phyloP scores from a whole-genome alignment of 2,888 invertebrate genomes.

The Cremastobaeus sp. region DNA sequence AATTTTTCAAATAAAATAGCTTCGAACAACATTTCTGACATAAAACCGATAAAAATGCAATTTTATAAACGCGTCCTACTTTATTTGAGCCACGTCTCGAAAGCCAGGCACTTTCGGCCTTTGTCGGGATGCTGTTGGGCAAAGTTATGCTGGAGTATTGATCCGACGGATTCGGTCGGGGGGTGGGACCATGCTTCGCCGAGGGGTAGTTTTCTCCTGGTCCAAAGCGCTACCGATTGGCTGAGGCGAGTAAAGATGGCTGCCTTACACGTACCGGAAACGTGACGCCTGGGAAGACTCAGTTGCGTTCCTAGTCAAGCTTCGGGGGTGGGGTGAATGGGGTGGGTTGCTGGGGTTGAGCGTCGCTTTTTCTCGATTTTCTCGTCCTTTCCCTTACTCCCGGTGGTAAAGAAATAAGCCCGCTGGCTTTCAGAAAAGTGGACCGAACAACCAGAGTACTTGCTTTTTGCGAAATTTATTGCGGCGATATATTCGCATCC shows the following conservation, averaged over 20 bases:
- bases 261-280: constrained; percentile 73
- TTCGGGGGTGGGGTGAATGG: constrained; percentile 15
- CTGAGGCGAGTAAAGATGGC: constrained; percentile 72
- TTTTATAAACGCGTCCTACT: constrained; percentile 55
- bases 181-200: constrained; percentile 69
- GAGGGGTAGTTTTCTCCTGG: constrained; percentile 72
- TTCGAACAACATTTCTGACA: constrained; percentile 38
- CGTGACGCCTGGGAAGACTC: constrained; percentile 69
- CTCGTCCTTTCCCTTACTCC: constrained; percentile 60
- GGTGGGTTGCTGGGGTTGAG: constrained; percentile 40
- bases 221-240: constrained; percentile 68
- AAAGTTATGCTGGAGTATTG: constrained; percentile 71
- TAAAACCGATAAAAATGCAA: constrained; percentile 53
- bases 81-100: constrained; percentile 47
- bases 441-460: constrained; percentile 56
- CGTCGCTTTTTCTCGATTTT: constrained; percentile 56
- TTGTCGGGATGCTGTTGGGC: constrained; percentile 60
- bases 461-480: constrained; percentile 78
- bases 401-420: constrained; percentile 65
- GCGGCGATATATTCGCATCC: constrained; percentile 78
- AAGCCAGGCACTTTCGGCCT: constrained; percentile 49
- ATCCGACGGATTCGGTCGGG: constrained; percentile 66
- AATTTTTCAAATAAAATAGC: constrained; percentile 24
- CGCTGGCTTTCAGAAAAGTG: constrained; percentile 62
- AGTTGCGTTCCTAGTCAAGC: constrained; percentile 56